Conservation (phyloP, 2,113 vertebrate genomes). For the Esox niger region DNA sequence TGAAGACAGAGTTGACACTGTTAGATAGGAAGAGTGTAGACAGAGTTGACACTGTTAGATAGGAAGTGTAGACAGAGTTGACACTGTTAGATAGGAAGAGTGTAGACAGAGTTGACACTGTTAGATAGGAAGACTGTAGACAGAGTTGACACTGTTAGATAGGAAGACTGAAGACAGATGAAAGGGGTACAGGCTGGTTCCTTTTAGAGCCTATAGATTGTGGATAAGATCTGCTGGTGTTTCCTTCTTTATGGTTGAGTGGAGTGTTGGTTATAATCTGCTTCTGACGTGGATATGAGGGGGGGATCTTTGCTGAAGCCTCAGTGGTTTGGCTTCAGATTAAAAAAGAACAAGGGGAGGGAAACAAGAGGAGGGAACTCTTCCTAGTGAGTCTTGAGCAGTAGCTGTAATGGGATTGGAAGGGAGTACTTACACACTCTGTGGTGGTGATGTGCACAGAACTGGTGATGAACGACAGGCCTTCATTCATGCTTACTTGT, state of each 20-base stretch:
- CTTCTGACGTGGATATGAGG: neutral
- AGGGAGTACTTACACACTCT: slow-evolving; percentile 79
- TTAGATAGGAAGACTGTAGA: slow-evolving; percentile 7
- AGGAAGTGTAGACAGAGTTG: too few species aligned
- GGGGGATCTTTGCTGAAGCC: slow-evolving; percentile 11
- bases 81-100: too few species aligned
- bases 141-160: neutral
- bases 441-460: slow-evolving; percentile 85
- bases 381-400: neutral
- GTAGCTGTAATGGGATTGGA: too few species aligned
- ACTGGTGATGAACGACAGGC: slow-evolving; percentile 86
- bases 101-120: neutral
- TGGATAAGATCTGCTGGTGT: slow-evolving; percentile 32
- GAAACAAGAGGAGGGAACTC: slow-evolving; percentile 35
- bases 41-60: too few species aligned
- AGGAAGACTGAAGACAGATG: neutral
- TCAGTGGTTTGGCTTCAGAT: slow-evolving; percentile 30
- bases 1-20: too few species aligned
- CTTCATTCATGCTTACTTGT: slow-evolving; percentile 90
- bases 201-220: slow-evolving; percentile 44
- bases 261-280: neutral
- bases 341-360: slow-evolving; percentile 35
- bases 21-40: too few species aligned
- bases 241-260: slow-evolving; percentile 26
- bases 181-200: slow-evolving; percentile 40